These are phyloP conservation scores for Campylomormyrus numenius DNA, from an alignment of 2,113 vertebrate genomes.

Conservation along the genomic window DNA sequence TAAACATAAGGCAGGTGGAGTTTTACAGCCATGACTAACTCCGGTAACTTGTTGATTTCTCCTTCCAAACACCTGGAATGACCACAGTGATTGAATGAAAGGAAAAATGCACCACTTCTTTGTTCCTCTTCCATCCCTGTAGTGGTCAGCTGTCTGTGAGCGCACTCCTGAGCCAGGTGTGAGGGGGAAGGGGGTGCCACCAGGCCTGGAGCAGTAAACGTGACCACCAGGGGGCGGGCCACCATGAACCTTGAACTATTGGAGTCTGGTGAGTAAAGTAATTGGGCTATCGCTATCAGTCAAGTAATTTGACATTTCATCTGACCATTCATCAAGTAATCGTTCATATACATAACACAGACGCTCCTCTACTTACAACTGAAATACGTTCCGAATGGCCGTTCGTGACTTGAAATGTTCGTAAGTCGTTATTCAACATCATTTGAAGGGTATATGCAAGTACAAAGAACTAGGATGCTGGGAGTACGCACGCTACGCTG, in stretches of 20 bases:
- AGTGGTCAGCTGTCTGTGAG: background rate
- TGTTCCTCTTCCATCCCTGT: conserved; percentile 29
- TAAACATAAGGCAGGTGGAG: background rate
- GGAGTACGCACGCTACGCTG: no score
- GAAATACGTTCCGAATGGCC: no score
- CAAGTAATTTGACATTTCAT: background rate
- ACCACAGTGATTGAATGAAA: background rate
- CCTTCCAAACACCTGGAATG: background rate
- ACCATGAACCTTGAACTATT: conserved; percentile 59
- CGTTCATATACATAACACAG: background rate
- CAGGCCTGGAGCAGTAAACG: conserved; percentile 44
- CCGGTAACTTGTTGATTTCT: background rate
- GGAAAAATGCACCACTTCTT: background rate
- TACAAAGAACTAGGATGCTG: no score
- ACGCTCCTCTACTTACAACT: no score
- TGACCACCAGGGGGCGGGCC: conserved; percentile 51
- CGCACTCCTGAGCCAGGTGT: background rate
- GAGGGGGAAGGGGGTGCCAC: background rate
- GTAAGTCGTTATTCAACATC: no score
- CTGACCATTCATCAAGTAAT: background rate
- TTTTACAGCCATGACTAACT: background rate
- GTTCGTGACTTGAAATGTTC: no score
- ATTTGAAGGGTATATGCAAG: no score
- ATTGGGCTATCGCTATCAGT: background rate
- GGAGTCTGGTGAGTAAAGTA: conserved; percentile 58